Evolutionary conservation across 2,888 invertebrate species (phyloP).

Genomic region (Drosophila colorata): DNA sequence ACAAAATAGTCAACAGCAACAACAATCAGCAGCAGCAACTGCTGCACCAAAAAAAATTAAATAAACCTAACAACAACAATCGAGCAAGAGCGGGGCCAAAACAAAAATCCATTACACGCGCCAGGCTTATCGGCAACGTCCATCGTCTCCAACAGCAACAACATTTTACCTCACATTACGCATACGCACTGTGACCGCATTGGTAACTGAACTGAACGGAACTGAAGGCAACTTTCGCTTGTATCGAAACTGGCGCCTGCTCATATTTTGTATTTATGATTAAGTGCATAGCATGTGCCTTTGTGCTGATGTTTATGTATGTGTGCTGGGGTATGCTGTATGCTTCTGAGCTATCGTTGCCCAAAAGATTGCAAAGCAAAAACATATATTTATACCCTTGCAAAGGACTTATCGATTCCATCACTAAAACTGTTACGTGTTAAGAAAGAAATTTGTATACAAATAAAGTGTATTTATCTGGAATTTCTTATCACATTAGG

Average conservation of each 20-base stretch:
- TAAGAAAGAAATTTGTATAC: neutral
- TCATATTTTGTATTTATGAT: conserved; percentile 65
- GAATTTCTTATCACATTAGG: too few species aligned
- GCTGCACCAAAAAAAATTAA: conserved; percentile 25
- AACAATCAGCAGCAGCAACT: conserved; percentile 30
- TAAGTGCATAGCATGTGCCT: conserved; percentile 39
- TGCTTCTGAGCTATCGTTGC: conserved; percentile 23
- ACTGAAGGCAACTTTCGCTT: conserved; percentile 42
- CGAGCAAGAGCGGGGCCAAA: conserved; percentile 19
- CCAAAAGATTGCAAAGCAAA: conserved; percentile 30
- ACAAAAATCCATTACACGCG: conserved; percentile 73
- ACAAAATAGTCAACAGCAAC: conserved; percentile 33
- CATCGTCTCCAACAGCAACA: conserved; percentile 53
- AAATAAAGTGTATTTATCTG: too few species aligned
- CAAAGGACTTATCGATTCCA: neutral
- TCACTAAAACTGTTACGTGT: neutral
- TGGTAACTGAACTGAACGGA: conserved; percentile 28
- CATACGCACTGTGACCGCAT: conserved; percentile 64
- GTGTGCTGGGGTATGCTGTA: conserved; percentile 14
- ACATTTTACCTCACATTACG: conserved; percentile 59
- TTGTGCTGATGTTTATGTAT: conserved; percentile 9
- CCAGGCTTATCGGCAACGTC: conserved; percentile 60
- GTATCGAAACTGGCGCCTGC: conserved; percentile 46
- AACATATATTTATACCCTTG: conserved; percentile 20
- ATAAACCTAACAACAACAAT: conserved; percentile 18